Evolutionary conservation across 2,797 vertebrate genomes (phyloP), one percentile per base, ranked within the genome.

Genomic region (Mergus octosetaceus): DNA sequence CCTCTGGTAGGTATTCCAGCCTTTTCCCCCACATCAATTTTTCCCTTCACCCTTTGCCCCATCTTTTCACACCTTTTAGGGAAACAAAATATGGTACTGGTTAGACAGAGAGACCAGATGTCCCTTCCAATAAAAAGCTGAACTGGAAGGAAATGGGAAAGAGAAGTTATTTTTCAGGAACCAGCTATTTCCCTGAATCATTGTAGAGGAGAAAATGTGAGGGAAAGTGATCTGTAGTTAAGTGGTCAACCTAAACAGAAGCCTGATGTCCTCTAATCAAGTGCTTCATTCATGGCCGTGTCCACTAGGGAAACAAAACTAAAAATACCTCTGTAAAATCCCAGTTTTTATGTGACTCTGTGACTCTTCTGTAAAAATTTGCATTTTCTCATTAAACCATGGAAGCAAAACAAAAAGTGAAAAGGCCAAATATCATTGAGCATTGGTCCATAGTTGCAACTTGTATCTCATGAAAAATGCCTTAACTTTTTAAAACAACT

Each of bases 1-100:
- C 97, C 80, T 96, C 98, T 95, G 98, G 98, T 98, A 97, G 95
- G 98, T 98, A 98, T 97, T 96, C 65, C 91, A 94, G 77, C 71
- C 94, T 95, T 3, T 93, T 90, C 61, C 81, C 87, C 74, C 16
- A 32, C 77, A 86, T 92, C 20, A 1, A 0, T n/a, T 57, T 85
- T 78, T 65, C 76, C 18, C 28, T 93, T 80, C 72, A 70, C 36
- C 77, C n/a, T 76, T 72, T 93, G 80, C 74, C 88, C 71, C 77
- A 86, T 93, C 58, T 75, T 65, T 94, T 54, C 54, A 56, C 79
- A 84, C 56, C 56, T 81, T 43, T 53, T 39, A 70, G 15, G 64
- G 62, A 68, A 90, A 70, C 7, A 34, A 43, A 34, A 61, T 61
- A 58, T 15, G 6, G 3, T 64, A 5, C 62, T 57, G 27, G 9